A percentile compares a stretch with the other conserved stretches of the same genome.
These are phyloP conservation scores for Ametastegia equiseti DNA, from an alignment of 2,888 invertebrate species.

Conservation along the genomic window DNA sequence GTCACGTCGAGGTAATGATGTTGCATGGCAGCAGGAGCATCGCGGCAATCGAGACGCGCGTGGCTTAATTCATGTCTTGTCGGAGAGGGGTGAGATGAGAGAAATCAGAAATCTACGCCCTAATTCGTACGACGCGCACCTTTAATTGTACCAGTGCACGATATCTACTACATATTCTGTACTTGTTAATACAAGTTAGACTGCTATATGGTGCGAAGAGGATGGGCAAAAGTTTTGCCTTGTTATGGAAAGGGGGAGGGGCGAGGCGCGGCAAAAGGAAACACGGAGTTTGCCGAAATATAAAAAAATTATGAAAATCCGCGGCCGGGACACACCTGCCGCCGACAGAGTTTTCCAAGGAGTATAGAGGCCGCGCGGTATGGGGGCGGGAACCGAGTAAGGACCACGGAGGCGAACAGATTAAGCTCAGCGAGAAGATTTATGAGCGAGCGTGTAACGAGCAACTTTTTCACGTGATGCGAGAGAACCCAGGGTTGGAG, in stretches of 20 bases:
- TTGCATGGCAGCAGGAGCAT: conserved; percentile 14
- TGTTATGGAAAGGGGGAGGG: no score
- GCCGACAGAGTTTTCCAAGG: conserved; percentile 55
- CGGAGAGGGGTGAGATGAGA: no score
- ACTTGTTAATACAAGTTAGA: background rate
- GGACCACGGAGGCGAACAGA: conserved; percentile 65
- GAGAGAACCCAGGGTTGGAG: conserved; percentile 65
- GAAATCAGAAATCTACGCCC: background rate
- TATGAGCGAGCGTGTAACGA: conserved; percentile 72
- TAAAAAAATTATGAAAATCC: conserved; percentile 69
- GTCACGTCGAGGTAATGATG: conserved; percentile 4
- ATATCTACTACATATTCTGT: background rate
- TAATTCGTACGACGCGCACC: background rate
- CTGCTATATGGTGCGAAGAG: background rate
- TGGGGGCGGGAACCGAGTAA: conserved; percentile 39
- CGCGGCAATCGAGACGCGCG: background rate
- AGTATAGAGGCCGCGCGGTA: conserved; percentile 47
- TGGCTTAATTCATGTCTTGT: conserved; percentile 2
- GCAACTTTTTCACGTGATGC: conserved; percentile 70
- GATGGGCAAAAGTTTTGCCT: background rate
- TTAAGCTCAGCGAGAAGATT: conserved; percentile 72
- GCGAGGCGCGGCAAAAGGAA: background rate
- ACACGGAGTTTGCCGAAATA: conserved; percentile 59
- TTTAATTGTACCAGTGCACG: background rate
- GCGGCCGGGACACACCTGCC: conserved; percentile 64